Conservation (phyloP, 2,797 vertebrate genomes). For the Sebastes kiyomatsui region DNA sequence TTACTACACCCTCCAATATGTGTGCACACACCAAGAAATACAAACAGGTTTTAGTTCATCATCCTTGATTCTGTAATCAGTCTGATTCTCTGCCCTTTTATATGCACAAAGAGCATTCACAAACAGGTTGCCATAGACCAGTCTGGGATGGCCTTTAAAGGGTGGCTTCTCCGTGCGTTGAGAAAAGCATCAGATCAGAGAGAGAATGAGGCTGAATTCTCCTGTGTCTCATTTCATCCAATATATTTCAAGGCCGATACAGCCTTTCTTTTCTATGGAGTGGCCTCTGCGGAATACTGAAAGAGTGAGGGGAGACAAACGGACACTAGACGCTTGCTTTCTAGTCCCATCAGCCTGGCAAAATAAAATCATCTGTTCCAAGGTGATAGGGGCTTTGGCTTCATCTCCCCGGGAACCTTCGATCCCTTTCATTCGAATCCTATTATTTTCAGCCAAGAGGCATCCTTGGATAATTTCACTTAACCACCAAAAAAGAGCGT, state of each 20-base stretch:
- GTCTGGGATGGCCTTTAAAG: conserved; percentile 56
- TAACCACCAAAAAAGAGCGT: conserved; percentile 17
- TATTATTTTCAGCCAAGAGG: conserved; percentile 38
- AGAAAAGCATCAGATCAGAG: conserved; percentile 68
- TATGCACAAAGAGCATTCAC: conserved; percentile 12
- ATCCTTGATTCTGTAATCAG: conserved; percentile 21
- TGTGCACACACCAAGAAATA: background rate
- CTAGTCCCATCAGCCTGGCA: conserved; percentile 42
- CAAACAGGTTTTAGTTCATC: background rate
- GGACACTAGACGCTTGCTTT: conserved; percentile 40
- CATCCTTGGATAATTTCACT: conserved; percentile 41
- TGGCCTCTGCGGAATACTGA: conserved; percentile 68
- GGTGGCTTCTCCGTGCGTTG: conserved; percentile 40
- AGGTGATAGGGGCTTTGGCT: conserved; percentile 39
- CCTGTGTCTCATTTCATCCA: conserved; percentile 72
- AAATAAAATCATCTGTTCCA: conserved; percentile 67
- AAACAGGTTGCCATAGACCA: conserved; percentile 29
- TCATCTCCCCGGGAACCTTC: conserved; percentile 41
- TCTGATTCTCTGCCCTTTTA: background rate
- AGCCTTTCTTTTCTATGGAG: conserved; percentile 45
- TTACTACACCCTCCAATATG: background rate
- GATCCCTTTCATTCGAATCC: conserved; percentile 28
- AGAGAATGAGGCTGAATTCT: conserved; percentile 61
- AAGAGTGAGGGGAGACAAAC: conserved; percentile 54
- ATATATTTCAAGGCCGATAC: conserved; percentile 75